Evolutionary conservation across 2,113 vertebrate species (phyloP).

Genomic region (Cyprinus carpio): DNA sequence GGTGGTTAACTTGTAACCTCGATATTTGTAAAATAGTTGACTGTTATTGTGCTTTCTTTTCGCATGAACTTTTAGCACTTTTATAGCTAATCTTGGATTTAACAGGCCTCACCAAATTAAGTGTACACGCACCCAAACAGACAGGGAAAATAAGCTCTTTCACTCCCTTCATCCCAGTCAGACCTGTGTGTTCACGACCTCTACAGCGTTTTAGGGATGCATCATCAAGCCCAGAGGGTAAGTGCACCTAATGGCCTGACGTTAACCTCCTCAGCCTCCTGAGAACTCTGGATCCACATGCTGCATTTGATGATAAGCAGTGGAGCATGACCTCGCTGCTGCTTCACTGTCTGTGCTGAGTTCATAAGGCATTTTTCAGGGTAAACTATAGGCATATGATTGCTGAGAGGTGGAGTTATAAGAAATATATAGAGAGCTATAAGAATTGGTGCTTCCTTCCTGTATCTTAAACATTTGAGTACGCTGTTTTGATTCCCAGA

Average conservation of each 20-base stretch:
- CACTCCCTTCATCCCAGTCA: slow-evolving; percentile 6
- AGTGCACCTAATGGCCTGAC: slow-evolving; percentile 10
- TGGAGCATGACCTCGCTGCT: background rate
- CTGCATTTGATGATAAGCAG: background rate
- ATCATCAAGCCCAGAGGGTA: slow-evolving; percentile 6
- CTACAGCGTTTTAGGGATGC: background rate
- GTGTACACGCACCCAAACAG: background rate
- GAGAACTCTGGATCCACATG: background rate
- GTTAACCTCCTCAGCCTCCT: background rate
- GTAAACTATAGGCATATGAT: background rate
- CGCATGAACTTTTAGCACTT: slow-evolving; percentile 23
- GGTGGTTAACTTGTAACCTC: background rate
- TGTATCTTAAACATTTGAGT: background rate
- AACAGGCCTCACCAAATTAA: slow-evolving; percentile 37
- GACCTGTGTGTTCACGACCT: background rate
- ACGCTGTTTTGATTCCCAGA: background rate
- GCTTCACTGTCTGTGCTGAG: background rate
- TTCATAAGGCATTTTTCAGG: background rate
- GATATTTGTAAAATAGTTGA: background rate
- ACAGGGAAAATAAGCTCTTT: background rate
- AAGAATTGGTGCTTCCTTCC: background rate
- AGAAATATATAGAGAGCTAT: background rate
- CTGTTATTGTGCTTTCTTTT: slow-evolving; percentile 2
- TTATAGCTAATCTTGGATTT: slow-evolving; percentile 47
- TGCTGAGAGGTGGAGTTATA: background rate